Evolutionary conservation across 1,140 invertebrate species (phyloP).

Genomic region (Daktulosphaira vitifoliae): DNA sequence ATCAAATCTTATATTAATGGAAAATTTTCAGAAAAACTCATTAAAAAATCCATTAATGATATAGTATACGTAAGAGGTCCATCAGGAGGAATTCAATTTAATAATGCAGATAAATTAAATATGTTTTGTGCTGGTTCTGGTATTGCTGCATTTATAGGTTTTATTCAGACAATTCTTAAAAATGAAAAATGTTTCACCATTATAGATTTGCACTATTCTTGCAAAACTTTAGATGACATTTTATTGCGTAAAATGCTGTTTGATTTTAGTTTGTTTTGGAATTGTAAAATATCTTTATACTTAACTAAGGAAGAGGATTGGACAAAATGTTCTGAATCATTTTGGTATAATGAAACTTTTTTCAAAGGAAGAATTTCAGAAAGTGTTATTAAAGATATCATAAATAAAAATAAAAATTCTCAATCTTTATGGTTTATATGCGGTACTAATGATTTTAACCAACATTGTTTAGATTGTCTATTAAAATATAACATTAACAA

Average conservation of each 20-base stretch:
- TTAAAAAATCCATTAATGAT: constrained; percentile 47
- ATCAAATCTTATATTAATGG: constrained; percentile 56
- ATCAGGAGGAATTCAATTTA: constrained; percentile 51
- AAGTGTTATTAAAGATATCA: neutral
- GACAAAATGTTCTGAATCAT: constrained; percentile 6
- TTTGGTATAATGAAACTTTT: constrained; percentile 24
- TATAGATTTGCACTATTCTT: constrained; percentile 48
- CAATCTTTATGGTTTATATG: constrained; percentile 15
- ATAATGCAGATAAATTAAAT: constrained; percentile 46
- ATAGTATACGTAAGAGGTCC: constrained; percentile 55
- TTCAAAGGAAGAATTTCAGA: neutral
- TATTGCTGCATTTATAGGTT: constrained; percentile 55
- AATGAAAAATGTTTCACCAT: constrained; percentile 56
- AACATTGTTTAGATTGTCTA: neutral
- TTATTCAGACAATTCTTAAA: constrained; percentile 51
- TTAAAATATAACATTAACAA: neutral
- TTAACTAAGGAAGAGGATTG: constrained; percentile 9
- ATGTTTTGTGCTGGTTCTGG: constrained; percentile 62
- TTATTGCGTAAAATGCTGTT: constrained; percentile 11
- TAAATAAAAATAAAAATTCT: neutral
- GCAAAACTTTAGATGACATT: constrained; percentile 47
- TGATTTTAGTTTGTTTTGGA: neutral
- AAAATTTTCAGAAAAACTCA: constrained; percentile 52
- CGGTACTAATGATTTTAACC: constrained; percentile 17
- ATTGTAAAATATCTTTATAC: constrained; percentile 1